Base-by-base conservation (phyloP, 2,888 invertebrate species). In the Eurytoma californica region DNA sequence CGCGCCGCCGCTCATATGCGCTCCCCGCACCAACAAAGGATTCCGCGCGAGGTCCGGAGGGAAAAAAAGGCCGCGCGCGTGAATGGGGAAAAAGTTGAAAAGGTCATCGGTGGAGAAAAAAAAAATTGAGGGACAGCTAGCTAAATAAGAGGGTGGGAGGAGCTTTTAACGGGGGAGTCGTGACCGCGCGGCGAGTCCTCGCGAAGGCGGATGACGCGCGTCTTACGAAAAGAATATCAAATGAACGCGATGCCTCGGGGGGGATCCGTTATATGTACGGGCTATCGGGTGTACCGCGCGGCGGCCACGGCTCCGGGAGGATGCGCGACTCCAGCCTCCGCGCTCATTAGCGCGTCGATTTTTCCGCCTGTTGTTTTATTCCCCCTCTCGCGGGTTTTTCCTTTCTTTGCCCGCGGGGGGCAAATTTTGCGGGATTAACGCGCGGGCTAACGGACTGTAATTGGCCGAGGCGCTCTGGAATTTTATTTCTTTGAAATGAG, bases 191-290 rank as follows among this genome's bases (percentile, higher is more conserved):
- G 65, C 55, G 67, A 39, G 80, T 66, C 82, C 78, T 82, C 70
- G 69, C 55, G 47, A 9, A 24, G 18, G 85, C 85, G 86, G 86
- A 88, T 87, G 87, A 87, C 87, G 86, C 87, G 86, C 86, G 85
- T 85, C 86, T 83, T 82, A 83, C 85, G 60, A 87, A 87, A 86
- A 86, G 87, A 88, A 88, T 88, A 87, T 87, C 81, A 87, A 87
- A 87, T 87, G 84, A 87, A 85, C 82, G 82, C 76, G 84, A 76
- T 47, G 61, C 61, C 72, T 49, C 57, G 57, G 30, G 63, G 30
- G 63, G 53, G 60, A 75, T 67, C 75, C 75, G 60, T 63, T 70
- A 77, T 70, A 77, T 16, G 24, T 18, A 28, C 20, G 57, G 63
- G 57, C 58, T 63, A 77, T 69, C 60, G 24, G 69, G 9, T 30